These are phyloP conservation scores for Macrostomum cliftonense DNA, from an alignment of 2,888 invertebrate genomes.

Conservation along the genomic window DNA sequence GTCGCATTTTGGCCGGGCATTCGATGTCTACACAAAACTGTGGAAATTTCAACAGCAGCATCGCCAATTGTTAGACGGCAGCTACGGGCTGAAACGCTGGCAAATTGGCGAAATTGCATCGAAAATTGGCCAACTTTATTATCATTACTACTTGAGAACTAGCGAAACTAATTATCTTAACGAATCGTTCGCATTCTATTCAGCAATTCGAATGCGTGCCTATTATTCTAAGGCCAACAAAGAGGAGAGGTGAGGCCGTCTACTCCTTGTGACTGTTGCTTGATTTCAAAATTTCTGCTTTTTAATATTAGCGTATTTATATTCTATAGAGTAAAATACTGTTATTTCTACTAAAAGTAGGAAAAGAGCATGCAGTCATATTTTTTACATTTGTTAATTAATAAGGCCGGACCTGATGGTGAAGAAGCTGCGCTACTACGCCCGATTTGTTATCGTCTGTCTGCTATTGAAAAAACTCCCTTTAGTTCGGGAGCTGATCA, in stretches of 20 bases:
- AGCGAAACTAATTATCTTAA: constrained; percentile 87
- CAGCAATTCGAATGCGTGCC: constrained; percentile 73
- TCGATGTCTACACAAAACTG: constrained; percentile 85
- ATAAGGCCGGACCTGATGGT: constrained; percentile 67
- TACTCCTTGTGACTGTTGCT: too few relatives aligned
- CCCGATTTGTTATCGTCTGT: constrained; percentile 84
- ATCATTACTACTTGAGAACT: constrained; percentile 85
- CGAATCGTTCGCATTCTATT: constrained; percentile 87
- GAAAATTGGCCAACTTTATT: constrained; percentile 91
- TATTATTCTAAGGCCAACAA: constrained; percentile 81
- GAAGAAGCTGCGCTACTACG: constrained; percentile 78
- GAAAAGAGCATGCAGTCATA: too few relatives aligned
- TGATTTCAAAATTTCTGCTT: too few relatives aligned
- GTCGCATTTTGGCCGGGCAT: constrained; percentile 81
- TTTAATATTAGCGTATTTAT: too few relatives aligned
- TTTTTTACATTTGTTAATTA: too few relatives aligned
- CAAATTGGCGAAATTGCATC: constrained; percentile 95
- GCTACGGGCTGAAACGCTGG: constrained; percentile 86
- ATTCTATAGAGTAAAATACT: too few relatives aligned
- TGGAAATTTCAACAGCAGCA: constrained; percentile 98
- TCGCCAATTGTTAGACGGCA: constrained; percentile 65
- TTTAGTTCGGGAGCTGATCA: constrained; percentile 68
- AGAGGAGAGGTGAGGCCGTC: constrained; percentile 65
- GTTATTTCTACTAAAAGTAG: too few relatives aligned
- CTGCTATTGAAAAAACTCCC: constrained; percentile 77